Evolutionary conservation across 2,797 vertebrate species (phyloP).

Genomic region (Acanthurus lineatus): DNA sequence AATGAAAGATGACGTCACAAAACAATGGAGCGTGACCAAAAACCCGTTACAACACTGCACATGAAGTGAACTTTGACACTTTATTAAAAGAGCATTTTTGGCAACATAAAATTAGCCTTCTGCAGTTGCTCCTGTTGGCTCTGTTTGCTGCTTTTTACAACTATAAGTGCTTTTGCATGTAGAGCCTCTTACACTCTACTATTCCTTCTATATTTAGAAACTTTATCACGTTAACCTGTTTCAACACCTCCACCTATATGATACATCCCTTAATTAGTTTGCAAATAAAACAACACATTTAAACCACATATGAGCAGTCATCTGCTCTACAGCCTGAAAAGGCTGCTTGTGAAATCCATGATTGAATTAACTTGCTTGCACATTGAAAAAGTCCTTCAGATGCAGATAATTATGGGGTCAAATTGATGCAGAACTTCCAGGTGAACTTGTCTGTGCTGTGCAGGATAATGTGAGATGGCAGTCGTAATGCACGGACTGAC

Average conservation of each 20-base stretch:
- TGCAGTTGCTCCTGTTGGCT: no score
- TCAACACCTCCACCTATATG: neutral
- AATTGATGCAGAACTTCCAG: slow-evolving; percentile 10
- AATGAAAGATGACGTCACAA: neutral
- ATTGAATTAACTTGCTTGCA: slow-evolving; percentile 11
- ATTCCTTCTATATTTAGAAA: neutral
- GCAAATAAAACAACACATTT: slow-evolving; percentile 2
- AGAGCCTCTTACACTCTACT: neutral
- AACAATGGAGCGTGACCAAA: slow-evolving; percentile 3
- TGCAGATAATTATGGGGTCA: slow-evolving; percentile 24
- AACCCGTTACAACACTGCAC: neutral
- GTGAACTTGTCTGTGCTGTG: slow-evolving; percentile 10
- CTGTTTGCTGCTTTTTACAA: neutral
- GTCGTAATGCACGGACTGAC: slow-evolving; percentile 49
- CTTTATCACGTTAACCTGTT: neutral
- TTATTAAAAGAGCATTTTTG: neutral
- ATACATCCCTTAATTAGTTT: neutral
- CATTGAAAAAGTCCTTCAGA: neutral
- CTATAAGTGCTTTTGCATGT: neutral
- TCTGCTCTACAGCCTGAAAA: neutral
- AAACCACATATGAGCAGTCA: neutral
- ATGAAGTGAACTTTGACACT: neutral
- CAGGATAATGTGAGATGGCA: slow-evolving; percentile 39
- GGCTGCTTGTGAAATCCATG: neutral
- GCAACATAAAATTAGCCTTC: neutral